Evolutionary conservation across 1,140 invertebrate genomes (phyloP).

Genomic region (Pseudomyrmex concolor): DNA sequence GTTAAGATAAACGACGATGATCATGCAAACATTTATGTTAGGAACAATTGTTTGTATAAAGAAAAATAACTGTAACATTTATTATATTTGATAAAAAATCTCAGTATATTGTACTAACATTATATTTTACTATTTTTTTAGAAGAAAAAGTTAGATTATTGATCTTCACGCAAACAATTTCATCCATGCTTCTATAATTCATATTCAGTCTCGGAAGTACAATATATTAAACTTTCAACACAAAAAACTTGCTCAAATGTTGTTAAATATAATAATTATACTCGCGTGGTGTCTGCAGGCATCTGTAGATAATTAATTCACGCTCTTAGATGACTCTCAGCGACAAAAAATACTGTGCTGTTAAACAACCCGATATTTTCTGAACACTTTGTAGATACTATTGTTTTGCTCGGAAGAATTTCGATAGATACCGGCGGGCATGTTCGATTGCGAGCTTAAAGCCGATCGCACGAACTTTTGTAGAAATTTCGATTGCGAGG

Average conservation of each 20-base stretch:
- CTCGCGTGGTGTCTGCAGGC: neutral
- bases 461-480: constrained; percentile 19
- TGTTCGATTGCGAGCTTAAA: constrained; percentile 34
- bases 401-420: constrained; percentile 27
- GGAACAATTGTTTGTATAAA: constrained; percentile 5
- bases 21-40: constrained; percentile 2
- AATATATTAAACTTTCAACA: constrained; percentile 40
- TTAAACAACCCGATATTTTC: constrained; percentile 49
- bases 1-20: constrained; percentile 22
- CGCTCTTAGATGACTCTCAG: neutral
- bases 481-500: constrained; percentile 39
- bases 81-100: neutral
- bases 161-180: no score
- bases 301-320: constrained; percentile 29
- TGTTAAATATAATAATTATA: constrained; percentile 46
- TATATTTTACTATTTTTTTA: neutral
- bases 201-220: constrained; percentile 25
- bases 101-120: no score
- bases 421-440: constrained; percentile 20
- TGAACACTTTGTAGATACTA: constrained; percentile 50
- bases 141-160: neutral
- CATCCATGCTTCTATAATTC: neutral
- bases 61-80: neutral
- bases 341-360: constrained; percentile 2
- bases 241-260: constrained; percentile 51